A percentile compares a stretch with the other conserved stretches of the same genome.
These are phyloP conservation scores for Drosophila sturtevanti DNA, from an alignment of 1,140 invertebrate genomes.

Conservation along the genomic window DNA sequence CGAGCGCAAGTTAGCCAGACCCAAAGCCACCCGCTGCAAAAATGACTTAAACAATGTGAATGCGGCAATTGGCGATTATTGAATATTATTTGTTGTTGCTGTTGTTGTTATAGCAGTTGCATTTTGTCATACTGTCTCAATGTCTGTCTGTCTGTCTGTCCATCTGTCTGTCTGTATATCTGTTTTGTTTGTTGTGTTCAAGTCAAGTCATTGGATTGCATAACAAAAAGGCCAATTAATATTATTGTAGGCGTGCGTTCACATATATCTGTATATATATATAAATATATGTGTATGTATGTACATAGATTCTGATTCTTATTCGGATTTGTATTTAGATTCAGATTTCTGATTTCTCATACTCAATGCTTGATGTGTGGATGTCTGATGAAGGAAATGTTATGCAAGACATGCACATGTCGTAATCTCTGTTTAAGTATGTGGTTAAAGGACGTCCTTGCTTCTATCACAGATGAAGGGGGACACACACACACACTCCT, in stretches of 20 bases:
- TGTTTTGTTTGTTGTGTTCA: constrained; percentile 29
- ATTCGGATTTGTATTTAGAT: constrained; percentile 12
- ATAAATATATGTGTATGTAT: too few species aligned
- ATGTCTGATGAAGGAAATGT: constrained; percentile 73
- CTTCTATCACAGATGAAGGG: constrained; percentile 14
- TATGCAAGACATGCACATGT: constrained; percentile 74
- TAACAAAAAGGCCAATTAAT: constrained; percentile 72
- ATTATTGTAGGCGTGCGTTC: constrained; percentile 67
- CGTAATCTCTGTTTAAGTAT: constrained; percentile 55
- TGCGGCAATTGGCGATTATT: constrained; percentile 72
- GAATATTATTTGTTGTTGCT: constrained; percentile 50
- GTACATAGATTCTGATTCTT: not conserved
- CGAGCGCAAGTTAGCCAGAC: constrained; percentile 40
- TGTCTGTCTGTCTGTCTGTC: constrained; percentile 55
- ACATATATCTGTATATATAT: too few species aligned
- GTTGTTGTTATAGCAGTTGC: constrained; percentile 59
- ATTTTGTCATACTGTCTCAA: constrained; percentile 77
- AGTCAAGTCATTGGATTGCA: constrained; percentile 34
- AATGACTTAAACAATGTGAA: constrained; percentile 64
- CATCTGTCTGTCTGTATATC: constrained; percentile 14
- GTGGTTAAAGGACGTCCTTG: constrained; percentile 48
- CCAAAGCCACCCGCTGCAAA: constrained; percentile 37
- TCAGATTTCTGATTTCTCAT: not conserved
- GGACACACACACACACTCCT: not conserved
- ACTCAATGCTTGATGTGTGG: too few species aligned